phyloP scores from a whole-genome alignment of 2,888 invertebrate genomes.

The Ecliptopera silaceata region DNA sequence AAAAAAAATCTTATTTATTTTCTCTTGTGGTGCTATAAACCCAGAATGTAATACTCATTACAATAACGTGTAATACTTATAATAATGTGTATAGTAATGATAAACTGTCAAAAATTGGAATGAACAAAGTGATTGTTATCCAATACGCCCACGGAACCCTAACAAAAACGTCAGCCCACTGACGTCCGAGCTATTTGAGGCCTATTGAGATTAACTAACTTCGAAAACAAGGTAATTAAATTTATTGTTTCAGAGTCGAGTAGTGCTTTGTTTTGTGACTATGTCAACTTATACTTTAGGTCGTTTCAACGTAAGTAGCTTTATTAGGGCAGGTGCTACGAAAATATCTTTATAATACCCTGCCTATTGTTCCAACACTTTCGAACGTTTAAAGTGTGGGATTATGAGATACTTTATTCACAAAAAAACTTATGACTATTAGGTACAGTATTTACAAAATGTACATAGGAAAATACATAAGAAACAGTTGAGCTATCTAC shows the following conservation, averaged over 20 bases:
- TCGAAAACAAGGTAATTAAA: constrained; percentile 64
- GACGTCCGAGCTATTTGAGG: constrained; percentile 39
- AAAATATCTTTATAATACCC: background rate
- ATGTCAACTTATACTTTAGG: constrained; percentile 17
- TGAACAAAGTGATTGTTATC: background rate
- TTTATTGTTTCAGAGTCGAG: constrained; percentile 48
- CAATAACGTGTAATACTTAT: no score
- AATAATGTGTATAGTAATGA: no score
- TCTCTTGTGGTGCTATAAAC: no score
- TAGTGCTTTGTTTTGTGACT: constrained; percentile 17
- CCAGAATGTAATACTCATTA: no score
- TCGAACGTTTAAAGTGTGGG: no score
- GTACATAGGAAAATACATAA: no score
- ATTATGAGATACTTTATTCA: no score
- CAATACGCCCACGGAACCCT: constrained; percentile 3
- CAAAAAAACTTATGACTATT: no score
- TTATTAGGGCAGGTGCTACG: background rate
- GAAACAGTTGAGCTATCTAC: no score
- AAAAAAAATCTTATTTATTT: no score
- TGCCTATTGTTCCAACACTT: background rate
- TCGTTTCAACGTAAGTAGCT: constrained; percentile 13
- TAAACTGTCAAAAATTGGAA: background rate
- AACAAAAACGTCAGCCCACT: constrained; percentile 52
- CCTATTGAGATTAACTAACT: constrained; percentile 63
- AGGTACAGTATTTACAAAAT: no score